phyloP scores from a whole-genome alignment of 2,888 invertebrate species.

The Strigamia crassipes region DNA sequence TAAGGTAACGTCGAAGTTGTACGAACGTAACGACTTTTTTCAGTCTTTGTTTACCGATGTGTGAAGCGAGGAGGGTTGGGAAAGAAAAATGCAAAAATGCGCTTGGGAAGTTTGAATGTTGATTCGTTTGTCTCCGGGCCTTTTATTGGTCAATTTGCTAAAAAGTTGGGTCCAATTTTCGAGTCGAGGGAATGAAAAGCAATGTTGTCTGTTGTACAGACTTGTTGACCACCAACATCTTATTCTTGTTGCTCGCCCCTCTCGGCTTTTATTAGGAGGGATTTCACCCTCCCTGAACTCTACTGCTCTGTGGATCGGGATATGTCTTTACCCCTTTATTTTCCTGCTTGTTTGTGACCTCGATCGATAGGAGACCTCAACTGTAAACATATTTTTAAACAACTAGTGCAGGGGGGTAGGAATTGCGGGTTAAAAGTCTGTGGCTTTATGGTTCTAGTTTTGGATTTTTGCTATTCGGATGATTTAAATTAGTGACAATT shows the following conservation, averaged over 20 bases:
- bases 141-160: slow-evolving; percentile 10
- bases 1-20: background rate
- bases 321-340: background rate
- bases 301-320: background rate
- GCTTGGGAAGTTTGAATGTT: background rate
- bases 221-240: background rate
- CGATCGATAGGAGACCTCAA: background rate
- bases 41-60: background rate
- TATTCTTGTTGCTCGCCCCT: background rate
- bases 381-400: background rate
- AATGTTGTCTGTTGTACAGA: background rate
- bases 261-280: no score
- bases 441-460: no score
- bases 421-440: no score
- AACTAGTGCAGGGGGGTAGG: no score
- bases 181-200: background rate
- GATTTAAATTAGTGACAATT: no score
- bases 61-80: no score
- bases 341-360: background rate
- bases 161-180: background rate
- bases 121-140: background rate
- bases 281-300: background rate
- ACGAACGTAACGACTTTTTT: background rate
- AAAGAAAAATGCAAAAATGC: no score
- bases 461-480: no score